A percentile compares a stretch with the other conserved stretches of the same genome.
Conservation (phyloP, 2,888 invertebrate species). For the Germaria angustata region DNA sequence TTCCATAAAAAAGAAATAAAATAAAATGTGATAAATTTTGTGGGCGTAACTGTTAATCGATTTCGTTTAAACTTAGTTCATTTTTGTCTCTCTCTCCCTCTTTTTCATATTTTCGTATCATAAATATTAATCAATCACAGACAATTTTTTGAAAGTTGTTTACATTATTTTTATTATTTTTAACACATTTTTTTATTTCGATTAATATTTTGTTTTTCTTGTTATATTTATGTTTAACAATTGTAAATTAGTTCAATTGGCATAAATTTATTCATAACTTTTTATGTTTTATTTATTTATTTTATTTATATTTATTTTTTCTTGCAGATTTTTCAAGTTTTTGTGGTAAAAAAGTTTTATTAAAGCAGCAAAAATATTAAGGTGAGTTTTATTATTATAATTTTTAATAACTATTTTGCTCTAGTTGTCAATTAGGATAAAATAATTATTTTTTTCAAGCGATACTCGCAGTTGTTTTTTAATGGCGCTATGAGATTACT, state of each 20-base stretch:
- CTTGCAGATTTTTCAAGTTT: slow-evolving; percentile 40
- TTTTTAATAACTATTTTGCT: slow-evolving; percentile 28
- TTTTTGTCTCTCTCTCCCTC: slow-evolving; percentile 1
- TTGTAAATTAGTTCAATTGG: slow-evolving; percentile 50
- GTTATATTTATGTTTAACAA: slow-evolving; percentile 38
- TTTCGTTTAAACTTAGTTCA: slow-evolving; percentile 46
- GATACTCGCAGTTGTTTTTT: neutral
- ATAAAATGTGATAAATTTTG: slow-evolving; percentile 48
- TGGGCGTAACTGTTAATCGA: slow-evolving; percentile 61
- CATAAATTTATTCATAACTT: slow-evolving; percentile 58
- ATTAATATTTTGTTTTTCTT: slow-evolving; percentile 11
- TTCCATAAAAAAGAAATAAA: neutral
- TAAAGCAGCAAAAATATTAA: slow-evolving; percentile 10
- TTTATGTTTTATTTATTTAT: slow-evolving; percentile 33
- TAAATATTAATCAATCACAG: slow-evolving; percentile 61
- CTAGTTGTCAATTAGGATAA: slow-evolving; percentile 26
- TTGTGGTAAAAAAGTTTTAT: neutral
- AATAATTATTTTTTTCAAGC: neutral
- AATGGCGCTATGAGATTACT: neutral
- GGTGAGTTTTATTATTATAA: slow-evolving; percentile 33
- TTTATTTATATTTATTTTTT: neutral
- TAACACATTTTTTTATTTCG: slow-evolving; percentile 42
- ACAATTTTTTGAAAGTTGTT: slow-evolving; percentile 58
- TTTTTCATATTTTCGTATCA: slow-evolving; percentile 42
- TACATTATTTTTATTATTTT: slow-evolving; percentile 52